These are phyloP conservation scores for Actinopyga echinites DNA, from an alignment of 53 echinoderm and acorn worm species.

Conservation along the genomic window DNA sequence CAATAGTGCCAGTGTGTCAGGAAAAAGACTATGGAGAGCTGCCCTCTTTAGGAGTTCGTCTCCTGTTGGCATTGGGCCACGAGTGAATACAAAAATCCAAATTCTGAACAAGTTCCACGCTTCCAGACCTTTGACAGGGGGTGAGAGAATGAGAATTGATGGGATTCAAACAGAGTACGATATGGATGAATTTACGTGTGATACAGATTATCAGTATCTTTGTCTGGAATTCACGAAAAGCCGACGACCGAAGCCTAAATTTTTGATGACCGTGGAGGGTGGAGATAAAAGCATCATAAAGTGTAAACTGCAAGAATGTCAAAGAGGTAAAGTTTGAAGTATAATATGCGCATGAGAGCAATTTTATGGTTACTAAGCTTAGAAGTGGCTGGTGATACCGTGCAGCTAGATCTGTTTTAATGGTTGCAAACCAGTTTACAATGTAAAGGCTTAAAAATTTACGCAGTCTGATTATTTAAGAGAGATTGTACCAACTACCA, in stretches of 20 bases:
- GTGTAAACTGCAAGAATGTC: constrained; percentile 76
- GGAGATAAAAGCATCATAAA: constrained; percentile 63
- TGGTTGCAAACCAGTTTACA: too few relatives aligned
- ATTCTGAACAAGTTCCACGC: constrained; percentile 64
- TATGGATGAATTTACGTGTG: constrained; percentile 69
- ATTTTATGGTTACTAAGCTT: too few relatives aligned
- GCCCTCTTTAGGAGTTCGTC: constrained; percentile 76
- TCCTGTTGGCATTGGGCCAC: constrained; percentile 54
- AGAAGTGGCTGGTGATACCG: too few relatives aligned
- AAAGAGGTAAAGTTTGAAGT: constrained; percentile 60
- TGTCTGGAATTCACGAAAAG: constrained; percentile 83
- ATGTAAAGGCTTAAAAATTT: too few relatives aligned
- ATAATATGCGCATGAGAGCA: neutral
- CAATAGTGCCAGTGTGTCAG: constrained; percentile 49
- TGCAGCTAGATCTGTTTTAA: too few relatives aligned
- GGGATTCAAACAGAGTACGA: constrained; percentile 67
- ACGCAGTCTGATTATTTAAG: too few relatives aligned
- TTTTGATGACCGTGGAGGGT: constrained; percentile 39
- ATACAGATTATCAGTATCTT: constrained; percentile 71
- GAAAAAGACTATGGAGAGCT: constrained; percentile 70
- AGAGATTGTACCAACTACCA: too few relatives aligned
- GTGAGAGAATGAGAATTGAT: constrained; percentile 36
- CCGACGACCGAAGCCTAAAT: constrained; percentile 63
- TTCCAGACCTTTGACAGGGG: constrained; percentile 34
- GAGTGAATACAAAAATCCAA: constrained; percentile 54